These are phyloP conservation scores for Abrostola tripartita DNA, from an alignment of 2,888 invertebrate genomes.

Conservation along the genomic window DNA sequence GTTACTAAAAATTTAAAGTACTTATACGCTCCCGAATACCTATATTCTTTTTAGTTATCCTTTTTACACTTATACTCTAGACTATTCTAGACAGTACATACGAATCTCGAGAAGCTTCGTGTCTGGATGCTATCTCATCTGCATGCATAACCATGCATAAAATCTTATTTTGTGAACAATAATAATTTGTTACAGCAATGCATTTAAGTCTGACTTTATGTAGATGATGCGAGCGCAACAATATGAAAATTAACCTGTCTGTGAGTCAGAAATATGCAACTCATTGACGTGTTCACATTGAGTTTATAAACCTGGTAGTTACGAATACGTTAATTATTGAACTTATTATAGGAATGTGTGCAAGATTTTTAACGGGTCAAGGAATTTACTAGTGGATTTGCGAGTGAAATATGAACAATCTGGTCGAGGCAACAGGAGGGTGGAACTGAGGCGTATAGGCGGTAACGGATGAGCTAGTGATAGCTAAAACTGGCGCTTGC, in stretches of 20 bases:
- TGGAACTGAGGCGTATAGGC: constrained; percentile 63
- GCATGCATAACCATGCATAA: constrained; percentile 56
- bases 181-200: constrained; percentile 46
- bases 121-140: constrained; percentile 51
- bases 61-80: not conserved
- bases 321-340: constrained; percentile 30
- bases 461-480: constrained; percentile 53
- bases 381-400: constrained; percentile 50
- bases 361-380: constrained; percentile 47
- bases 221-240: constrained; percentile 41
- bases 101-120: constrained; percentile 38
- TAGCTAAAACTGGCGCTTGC: constrained; percentile 39
- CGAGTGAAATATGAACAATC: constrained; percentile 58
- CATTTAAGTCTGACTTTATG: constrained; percentile 39
- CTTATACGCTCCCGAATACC: constrained; percentile 22
- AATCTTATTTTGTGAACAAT: constrained; percentile 57
- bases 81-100: constrained; percentile 28
- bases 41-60: constrained; percentile 48
- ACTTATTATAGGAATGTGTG: constrained; percentile 20
- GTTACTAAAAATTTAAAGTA: constrained; percentile 13
- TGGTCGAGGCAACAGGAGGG: constrained; percentile 69
- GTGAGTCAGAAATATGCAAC: constrained; percentile 27
- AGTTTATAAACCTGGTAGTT: constrained; percentile 14
- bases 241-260: constrained; percentile 50
- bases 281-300: constrained; percentile 21